phyloP scores from a whole-genome alignment of 2,888 invertebrate genomes.

The Trissolcus japonicus region DNA sequence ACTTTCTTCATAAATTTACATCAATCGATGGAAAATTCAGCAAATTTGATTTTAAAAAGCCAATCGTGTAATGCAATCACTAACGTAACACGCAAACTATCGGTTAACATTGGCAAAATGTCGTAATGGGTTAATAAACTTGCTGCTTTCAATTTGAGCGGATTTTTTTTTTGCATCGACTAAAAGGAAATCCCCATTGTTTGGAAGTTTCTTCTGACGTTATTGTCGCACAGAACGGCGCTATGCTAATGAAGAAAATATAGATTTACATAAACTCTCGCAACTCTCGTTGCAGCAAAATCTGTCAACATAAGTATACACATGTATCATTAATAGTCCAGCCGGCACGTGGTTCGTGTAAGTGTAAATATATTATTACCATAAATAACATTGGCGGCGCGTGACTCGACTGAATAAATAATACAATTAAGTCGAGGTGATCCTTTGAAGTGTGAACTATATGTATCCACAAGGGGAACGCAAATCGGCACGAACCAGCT shows the following conservation, averaged over 20 bases:
- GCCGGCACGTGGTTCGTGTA: constrained; percentile 45
- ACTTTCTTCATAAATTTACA: too few relatives aligned
- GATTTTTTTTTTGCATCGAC: background rate
- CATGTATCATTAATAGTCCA: constrained; percentile 53
- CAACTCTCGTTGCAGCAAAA: constrained; percentile 26
- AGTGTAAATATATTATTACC: constrained; percentile 57
- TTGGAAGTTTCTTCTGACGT: constrained; percentile 8
- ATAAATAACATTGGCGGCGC: constrained; percentile 47
- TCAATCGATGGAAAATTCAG: too few relatives aligned
- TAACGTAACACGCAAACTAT: too few relatives aligned
- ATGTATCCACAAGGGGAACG: constrained; percentile 22
- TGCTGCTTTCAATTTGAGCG: background rate
- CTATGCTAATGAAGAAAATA: constrained; percentile 50
- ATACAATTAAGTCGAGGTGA: constrained; percentile 49
- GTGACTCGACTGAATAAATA: constrained; percentile 52
- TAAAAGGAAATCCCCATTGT: background rate
- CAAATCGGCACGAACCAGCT: constrained; percentile 29
- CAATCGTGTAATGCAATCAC: too few relatives aligned
- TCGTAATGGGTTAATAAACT: background rate
- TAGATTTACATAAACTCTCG: constrained; percentile 48
- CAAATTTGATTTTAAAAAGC: too few relatives aligned
- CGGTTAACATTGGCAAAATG: too few relatives aligned
- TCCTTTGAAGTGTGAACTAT: constrained; percentile 48
- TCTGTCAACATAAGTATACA: constrained; percentile 51
- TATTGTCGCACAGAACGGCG: constrained; percentile 24